phyloP scores from a whole-genome alignment of 2,888 invertebrate species.

The Troides oblongomaculatus region DNA sequence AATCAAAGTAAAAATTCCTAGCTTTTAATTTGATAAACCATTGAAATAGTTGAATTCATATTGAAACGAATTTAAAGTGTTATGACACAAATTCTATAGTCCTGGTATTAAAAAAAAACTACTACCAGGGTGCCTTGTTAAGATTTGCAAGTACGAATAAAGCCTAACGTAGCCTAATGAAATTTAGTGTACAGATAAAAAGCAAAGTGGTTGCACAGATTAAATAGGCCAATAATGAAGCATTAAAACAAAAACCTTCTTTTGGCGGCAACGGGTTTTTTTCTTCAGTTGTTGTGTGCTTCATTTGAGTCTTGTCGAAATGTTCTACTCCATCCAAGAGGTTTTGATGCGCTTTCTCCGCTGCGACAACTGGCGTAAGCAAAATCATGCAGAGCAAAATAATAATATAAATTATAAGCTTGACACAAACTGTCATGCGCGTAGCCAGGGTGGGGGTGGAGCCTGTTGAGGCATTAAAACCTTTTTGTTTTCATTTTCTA shows the following conservation, averaged over 20 bases:
- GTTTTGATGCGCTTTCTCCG: constrained; percentile 86
- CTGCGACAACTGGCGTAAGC: constrained; percentile 82
- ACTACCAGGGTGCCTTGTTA: no score
- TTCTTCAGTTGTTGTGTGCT: constrained; percentile 86
- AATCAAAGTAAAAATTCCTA: no score
- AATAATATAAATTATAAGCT: constrained; percentile 42
- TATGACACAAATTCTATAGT: no score
- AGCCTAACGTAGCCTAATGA: no score
- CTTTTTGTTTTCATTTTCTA: no score
- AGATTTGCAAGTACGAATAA: no score
- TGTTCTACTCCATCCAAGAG: constrained; percentile 86
- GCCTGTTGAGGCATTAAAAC: no score
- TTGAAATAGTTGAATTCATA: no score
- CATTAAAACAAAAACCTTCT: constrained; percentile 79
- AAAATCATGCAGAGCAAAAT: constrained; percentile 65
- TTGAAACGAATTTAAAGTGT: no score
- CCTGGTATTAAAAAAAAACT: no score
- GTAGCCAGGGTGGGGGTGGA: constrained; percentile 1
- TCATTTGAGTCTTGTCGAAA: constrained; percentile 86
- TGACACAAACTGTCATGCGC: constrained; percentile 24
- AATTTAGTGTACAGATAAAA: constrained; percentile 1
- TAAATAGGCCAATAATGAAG: constrained; percentile 43
- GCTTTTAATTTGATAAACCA: no score
- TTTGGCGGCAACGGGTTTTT: constrained; percentile 87
- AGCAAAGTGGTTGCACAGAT: constrained; percentile 28